A percentile compares a stretch with the other conserved stretches of the same genome.
Conservation (phyloP, 2,797 vertebrate species). For the Leptatherina wallacei region DNA sequence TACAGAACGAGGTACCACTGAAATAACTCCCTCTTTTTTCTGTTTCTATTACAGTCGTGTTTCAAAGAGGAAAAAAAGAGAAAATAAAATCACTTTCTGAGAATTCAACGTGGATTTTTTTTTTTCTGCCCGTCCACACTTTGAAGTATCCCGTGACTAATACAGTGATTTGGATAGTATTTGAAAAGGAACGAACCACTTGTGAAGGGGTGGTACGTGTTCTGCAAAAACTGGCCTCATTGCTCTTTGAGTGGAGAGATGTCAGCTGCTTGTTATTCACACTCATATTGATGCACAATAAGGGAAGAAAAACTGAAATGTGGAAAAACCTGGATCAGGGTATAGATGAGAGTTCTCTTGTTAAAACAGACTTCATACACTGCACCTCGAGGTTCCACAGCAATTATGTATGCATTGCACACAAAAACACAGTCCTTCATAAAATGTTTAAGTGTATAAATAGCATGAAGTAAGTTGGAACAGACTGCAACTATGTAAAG, state of each 20-base stretch:
- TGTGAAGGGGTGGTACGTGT: conserved; percentile 50
- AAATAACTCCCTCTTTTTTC: conserved; percentile 74
- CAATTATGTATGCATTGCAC: conserved; percentile 36
- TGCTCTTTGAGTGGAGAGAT: conserved; percentile 46
- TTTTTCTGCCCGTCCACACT: conserved; percentile 52
- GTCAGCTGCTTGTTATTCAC: conserved; percentile 39
- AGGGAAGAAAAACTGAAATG: conserved; percentile 14
- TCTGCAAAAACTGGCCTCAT: conserved; percentile 39
- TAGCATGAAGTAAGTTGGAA: conserved; percentile 60
- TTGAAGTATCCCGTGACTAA: conserved; percentile 74
- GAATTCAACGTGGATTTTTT: conserved; percentile 61
- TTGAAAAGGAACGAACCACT: conserved; percentile 62
- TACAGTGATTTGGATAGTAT: conserved; percentile 62
- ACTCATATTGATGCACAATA: conserved; percentile 14
- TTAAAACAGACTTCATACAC: conserved; percentile 55
- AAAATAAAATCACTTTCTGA: conserved; percentile 49
- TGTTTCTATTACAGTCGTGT: conserved; percentile 77
- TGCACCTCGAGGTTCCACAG: conserved; percentile 37
- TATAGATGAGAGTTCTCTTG: conserved; percentile 52
- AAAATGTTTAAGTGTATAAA: conserved; percentile 43
- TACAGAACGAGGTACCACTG: conserved; percentile 74
- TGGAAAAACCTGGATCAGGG: conserved; percentile 24
- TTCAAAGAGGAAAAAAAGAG: conserved; percentile 41
- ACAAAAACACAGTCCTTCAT: conserved; percentile 15
- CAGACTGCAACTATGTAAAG: conserved; percentile 63